Conservation (phyloP, 1,140 invertebrate genomes). For the Nephotettix cincticeps region DNA sequence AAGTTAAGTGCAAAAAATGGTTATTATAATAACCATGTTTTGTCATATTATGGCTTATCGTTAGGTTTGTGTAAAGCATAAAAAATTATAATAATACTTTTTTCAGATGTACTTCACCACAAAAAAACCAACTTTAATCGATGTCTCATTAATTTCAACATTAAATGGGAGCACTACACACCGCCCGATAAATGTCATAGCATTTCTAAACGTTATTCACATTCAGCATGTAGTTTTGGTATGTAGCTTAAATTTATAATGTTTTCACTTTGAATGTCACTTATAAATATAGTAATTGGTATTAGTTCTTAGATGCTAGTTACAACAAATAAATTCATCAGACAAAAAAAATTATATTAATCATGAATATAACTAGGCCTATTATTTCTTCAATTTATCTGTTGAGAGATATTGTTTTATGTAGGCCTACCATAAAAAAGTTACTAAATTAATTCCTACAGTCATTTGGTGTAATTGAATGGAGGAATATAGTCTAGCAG, state of each 20-base stretch:
- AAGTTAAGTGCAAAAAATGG: too few species aligned
- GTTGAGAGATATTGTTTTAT: too few species aligned
- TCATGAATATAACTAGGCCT: neutral
- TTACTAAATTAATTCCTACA: too few species aligned
- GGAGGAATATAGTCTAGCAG: too few species aligned
- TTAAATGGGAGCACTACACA: conserved; percentile 64
- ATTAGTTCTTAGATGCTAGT: too few species aligned
- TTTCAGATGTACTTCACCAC: conserved; percentile 71
- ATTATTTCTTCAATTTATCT: neutral
- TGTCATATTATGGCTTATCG: too few species aligned
- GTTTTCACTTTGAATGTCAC: neutral
- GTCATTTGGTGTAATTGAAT: too few species aligned
- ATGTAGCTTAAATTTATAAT: conserved; percentile 25
- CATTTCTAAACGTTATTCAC: conserved; percentile 88
- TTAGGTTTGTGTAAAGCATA: too few species aligned
- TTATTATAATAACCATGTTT: too few species aligned
- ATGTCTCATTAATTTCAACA: conserved; percentile 65
- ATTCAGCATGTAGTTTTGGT: conserved; percentile 79
- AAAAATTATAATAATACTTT: too few species aligned
- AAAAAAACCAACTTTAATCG: conserved; percentile 65
- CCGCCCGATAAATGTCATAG: conserved; percentile 57
- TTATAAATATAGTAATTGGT: too few species aligned
- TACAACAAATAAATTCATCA: neutral
- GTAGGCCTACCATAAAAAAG: too few species aligned
- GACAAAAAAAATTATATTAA: neutral